Percentiles rank a stretch among this genome's conserved stretches.
phyloP scores from a whole-genome alignment of 2,113 vertebrate genomes.

The Grammatotria lemairii region DNA sequence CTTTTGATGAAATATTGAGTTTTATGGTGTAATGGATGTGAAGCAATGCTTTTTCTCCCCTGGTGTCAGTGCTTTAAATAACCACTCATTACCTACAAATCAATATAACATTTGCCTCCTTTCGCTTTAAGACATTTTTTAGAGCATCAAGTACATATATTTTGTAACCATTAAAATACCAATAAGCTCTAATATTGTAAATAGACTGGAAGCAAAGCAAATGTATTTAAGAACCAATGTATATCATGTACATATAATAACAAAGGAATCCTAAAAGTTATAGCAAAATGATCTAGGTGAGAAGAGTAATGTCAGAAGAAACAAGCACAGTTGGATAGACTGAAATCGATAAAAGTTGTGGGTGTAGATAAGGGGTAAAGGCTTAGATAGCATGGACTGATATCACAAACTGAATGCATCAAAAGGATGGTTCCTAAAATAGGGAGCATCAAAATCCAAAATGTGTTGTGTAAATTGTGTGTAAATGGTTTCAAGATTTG shows the following conservation, averaged over 20 bases:
- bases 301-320: conserved; percentile 19
- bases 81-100: conserved; percentile 1
- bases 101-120: conserved; percentile 3
- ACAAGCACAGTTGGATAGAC: not conserved
- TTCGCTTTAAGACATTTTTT: not conserved
- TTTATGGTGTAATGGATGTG: not conserved
- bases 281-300: conserved; percentile 35
- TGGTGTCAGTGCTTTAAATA: not conserved
- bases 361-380: not conserved
- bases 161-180: conserved; percentile 55
- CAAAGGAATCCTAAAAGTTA: conserved; percentile 43
- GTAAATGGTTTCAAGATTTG: conserved; percentile 56
- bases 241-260: conserved; percentile 75
- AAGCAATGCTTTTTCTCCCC: not conserved
- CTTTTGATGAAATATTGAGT: not conserved
- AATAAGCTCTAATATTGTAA: conserved; percentile 75
- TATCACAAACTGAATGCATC: not conserved
- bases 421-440: not conserved
- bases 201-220: conserved; percentile 65
- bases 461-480: conserved; percentile 53
- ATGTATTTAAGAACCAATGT: conserved; percentile 74
- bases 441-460: conserved; percentile 5
- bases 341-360: not conserved
- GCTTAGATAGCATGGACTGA: not conserved
- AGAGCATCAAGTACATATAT: conserved; percentile 38